Evolutionary conservation across 2,113 vertebrate genomes (phyloP).

Genomic region (Regulus satrapa): DNA sequence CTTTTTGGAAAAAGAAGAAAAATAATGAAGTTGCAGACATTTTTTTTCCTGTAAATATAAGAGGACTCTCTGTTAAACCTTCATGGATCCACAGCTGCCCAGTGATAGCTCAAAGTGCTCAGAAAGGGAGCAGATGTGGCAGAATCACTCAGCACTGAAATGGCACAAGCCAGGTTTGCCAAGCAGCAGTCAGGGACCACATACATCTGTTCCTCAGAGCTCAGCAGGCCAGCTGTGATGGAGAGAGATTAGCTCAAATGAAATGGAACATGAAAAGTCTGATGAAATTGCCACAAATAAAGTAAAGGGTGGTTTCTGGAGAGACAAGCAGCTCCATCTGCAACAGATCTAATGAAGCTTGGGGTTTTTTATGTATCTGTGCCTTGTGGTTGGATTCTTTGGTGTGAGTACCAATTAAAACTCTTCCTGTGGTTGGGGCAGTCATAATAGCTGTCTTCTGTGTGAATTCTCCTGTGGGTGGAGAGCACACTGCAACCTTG

Average conservation of each 20-base stretch:
- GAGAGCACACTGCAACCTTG: background rate
- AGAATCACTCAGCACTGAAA: background rate
- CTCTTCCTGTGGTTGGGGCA: background rate
- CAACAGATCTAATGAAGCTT: conserved; percentile 21
- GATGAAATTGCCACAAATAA: conserved; percentile 18
- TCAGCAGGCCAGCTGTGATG: background rate
- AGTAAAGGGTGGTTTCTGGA: background rate
- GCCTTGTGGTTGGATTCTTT: background rate
- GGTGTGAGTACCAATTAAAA: conserved; percentile 15
- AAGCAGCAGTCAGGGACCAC: background rate
- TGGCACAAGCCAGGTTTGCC: background rate
- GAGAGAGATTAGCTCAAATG: conserved; percentile 5
- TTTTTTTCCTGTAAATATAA: background rate
- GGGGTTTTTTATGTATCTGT: background rate
- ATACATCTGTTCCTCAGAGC: background rate
- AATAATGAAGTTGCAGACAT: background rate
- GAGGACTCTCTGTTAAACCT: background rate
- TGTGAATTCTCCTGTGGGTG: background rate
- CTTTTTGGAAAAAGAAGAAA: background rate
- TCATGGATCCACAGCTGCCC: background rate
- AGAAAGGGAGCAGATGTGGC: background rate
- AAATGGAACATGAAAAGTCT: conserved; percentile 26
- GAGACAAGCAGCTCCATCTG: conserved; percentile 18
- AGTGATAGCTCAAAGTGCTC: background rate
- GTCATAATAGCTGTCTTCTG: background rate